Conservation (phyloP, 2,113 vertebrate genomes). For the Spilogale gracilis region DNA sequence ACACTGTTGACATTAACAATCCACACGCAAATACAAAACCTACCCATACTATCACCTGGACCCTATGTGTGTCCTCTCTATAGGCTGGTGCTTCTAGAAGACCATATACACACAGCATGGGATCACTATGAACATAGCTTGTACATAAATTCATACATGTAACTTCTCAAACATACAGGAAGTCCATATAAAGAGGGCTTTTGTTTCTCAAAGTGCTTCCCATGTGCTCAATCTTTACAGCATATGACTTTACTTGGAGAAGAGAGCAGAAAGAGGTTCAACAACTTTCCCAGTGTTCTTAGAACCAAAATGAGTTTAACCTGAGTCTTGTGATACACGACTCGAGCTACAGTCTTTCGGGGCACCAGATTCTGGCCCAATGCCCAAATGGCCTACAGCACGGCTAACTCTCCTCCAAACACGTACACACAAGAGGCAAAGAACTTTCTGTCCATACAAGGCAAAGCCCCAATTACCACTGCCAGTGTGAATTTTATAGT, state of each 20-base stretch:
- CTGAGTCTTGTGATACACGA: background rate
- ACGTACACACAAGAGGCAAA: background rate
- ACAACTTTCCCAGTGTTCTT: background rate
- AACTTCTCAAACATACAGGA: background rate
- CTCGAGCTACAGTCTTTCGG: no score
- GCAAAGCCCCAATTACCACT: background rate
- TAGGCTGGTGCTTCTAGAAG: background rate
- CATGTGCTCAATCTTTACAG: background rate
- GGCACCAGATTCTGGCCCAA: background rate
- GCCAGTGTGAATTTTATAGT: background rate
- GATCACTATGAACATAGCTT: background rate
- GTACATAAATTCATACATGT: background rate
- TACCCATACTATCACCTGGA: background rate
- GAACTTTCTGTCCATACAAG: accelerated
- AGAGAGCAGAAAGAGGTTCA: background rate
- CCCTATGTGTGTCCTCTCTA: background rate
- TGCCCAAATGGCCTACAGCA: accelerated
- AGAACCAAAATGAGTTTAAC: background rate
- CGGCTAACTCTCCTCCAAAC: accelerated
- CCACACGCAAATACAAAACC: no score
- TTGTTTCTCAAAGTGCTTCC: background rate
- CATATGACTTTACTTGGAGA: background rate
- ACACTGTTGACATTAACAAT: background rate
- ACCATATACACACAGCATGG: background rate
- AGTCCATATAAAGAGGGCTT: background rate